These are phyloP conservation scores for Elanus axillaris DNA, from an alignment of 2,113 vertebrate species.

Conservation along the genomic window DNA sequence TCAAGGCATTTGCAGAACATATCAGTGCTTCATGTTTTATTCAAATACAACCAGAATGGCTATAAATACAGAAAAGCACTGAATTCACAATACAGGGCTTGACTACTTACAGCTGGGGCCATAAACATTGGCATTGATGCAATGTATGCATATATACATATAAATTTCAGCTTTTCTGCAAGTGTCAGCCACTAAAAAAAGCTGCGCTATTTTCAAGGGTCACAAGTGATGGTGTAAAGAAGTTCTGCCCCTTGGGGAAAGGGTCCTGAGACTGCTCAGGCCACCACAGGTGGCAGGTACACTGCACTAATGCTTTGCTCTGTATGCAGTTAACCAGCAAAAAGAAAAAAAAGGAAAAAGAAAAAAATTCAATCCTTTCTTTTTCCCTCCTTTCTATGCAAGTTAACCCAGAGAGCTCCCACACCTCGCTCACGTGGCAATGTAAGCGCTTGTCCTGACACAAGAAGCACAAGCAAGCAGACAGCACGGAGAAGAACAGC, in stretches of 20 bases:
- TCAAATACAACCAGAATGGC: not conserved
- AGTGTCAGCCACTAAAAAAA: not conserved
- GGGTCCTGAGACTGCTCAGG: not conserved
- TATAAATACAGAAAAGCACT: not conserved
- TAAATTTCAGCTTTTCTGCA: not conserved
- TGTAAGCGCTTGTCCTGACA: rapidly evolving
- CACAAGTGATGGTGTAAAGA: not conserved
- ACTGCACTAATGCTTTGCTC: not conserved
- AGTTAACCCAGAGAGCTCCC: not conserved
- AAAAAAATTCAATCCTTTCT: not conserved
- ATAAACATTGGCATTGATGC: not conserved
- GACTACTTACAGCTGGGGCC: not conserved
- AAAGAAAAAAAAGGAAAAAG: not conserved
- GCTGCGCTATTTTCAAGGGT: not conserved
- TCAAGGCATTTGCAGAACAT: not conserved
- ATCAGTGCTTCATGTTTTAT: not conserved
- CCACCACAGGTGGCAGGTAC: rapidly evolving
- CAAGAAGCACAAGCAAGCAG: not conserved
- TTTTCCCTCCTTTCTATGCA: not conserved
- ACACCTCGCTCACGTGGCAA: rapidly evolving
- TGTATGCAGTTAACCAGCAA: not conserved
- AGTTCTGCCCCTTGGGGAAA: not conserved
- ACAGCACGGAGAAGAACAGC: not conserved
- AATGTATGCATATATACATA: not conserved
- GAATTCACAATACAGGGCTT: not conserved